These are phyloP conservation scores for Atherix ibis DNA, from an alignment of 2,888 invertebrate species.

Conservation along the genomic window DNA sequence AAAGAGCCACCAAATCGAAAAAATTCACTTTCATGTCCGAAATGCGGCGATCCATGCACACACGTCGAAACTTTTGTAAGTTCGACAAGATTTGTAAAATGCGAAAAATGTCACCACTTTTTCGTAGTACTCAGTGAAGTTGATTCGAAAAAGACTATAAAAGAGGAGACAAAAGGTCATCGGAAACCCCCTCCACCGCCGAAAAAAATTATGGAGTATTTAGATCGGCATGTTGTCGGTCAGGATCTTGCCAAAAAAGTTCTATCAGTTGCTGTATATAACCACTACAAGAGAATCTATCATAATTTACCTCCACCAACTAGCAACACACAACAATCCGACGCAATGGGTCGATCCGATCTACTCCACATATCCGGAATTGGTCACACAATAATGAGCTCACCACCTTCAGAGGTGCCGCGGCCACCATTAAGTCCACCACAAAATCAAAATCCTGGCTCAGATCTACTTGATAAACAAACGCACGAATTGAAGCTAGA, in stretches of 20 bases:
- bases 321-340: constrained; percentile 15
- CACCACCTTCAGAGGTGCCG: constrained; percentile 25
- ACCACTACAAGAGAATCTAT: constrained; percentile 95
- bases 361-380: constrained; percentile 72
- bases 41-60: constrained; percentile 93
- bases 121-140: constrained; percentile 90
- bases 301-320: constrained; percentile 59
- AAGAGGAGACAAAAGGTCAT: constrained; percentile 51
- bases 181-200: constrained; percentile 89
- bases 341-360: constrained; percentile 38
- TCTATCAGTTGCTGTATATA: constrained; percentile 93
- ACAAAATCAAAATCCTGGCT: constrained; percentile 36
- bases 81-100: constrained; percentile 92
- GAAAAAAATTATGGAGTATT: constrained; percentile 91
- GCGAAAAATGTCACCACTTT: constrained; percentile 96
- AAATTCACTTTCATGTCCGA: constrained; percentile 77
- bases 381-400: constrained; percentile 45
- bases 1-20: constrained; percentile 43
- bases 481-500: constrained; percentile 75
- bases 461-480: constrained; percentile 68
- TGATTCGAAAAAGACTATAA: constrained; percentile 73
- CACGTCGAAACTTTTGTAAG: constrained; percentile 95
- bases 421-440: constrained; percentile 18
- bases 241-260: constrained; percentile 97
- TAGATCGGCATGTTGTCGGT: constrained; percentile 93